These are phyloP conservation scores for Microvelia longipes DNA, from an alignment of 1,140 invertebrate genomes.

Conservation along the genomic window DNA sequence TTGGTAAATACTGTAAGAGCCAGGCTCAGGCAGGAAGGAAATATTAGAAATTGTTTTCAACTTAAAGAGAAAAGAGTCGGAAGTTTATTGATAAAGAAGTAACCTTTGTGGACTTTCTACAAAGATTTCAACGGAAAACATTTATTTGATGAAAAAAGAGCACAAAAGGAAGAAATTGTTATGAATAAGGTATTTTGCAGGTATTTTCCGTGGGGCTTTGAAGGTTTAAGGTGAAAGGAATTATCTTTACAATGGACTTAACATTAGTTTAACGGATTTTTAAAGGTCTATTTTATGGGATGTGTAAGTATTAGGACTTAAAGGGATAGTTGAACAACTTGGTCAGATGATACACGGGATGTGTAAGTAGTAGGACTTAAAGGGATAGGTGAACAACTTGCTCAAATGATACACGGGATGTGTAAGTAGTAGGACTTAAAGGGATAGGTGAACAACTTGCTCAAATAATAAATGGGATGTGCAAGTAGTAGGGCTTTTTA, in stretches of 20 bases:
- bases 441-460: no score
- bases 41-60: neutral
- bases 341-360: no score
- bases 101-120: neutral
- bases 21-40: neutral
- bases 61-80: neutral
- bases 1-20: neutral
- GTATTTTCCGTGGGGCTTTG: neutral
- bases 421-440: no score
- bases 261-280: no score
- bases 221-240: neutral
- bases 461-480: no score
- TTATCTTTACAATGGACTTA: neutral
- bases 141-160: neutral
- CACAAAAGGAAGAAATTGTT: neutral
- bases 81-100: neutral
- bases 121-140: neutral
- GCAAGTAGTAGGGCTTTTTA: no score
- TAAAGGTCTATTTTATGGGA: no score
- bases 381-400: no score
- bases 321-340: no score
- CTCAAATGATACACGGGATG: no score
- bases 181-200: neutral
- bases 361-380: no score
- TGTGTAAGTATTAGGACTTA: no score